Percentiles rank a stretch among this genome's conserved stretches.
Conservation (phyloP, 2,888 invertebrate species). For the Agrochola circellaris region DNA sequence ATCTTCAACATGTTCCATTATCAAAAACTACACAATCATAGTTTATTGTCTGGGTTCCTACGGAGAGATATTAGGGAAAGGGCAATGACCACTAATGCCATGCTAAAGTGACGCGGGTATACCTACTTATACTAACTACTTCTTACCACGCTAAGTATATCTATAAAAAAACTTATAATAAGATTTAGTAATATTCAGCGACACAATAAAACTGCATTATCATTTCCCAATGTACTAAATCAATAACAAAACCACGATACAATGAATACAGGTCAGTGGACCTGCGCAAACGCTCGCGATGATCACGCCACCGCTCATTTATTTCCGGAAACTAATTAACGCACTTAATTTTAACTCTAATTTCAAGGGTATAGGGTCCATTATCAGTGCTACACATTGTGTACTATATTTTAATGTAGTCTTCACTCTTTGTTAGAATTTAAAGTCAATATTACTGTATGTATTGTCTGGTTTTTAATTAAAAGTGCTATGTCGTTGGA, state of each 20-base stretch:
- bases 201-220: constrained; percentile 45
- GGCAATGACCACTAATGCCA: too few relatives aligned
- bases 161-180: background rate
- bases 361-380: constrained; percentile 66
- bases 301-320: constrained; percentile 84
- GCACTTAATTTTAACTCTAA: constrained; percentile 70
- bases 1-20: too few relatives aligned
- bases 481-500: constrained; percentile 24
- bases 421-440: constrained; percentile 57
- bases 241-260: constrained; percentile 49
- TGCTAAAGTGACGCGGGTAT: too few relatives aligned
- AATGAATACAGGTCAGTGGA: constrained; percentile 83
- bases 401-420: constrained; percentile 43
- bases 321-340: constrained; percentile 73
- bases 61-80: too few relatives aligned
- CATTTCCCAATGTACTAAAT: constrained; percentile 40
- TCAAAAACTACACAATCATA: too few relatives aligned
- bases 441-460: constrained; percentile 35
- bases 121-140: background rate
- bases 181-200: background rate
- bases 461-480: constrained; percentile 26
- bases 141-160: background rate
- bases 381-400: constrained; percentile 43
- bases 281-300: constrained; percentile 80
- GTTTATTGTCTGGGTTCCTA: too few relatives aligned